Conservation (phyloP, 1,140 invertebrate species). For the Zaprionus lachaisei region DNA sequence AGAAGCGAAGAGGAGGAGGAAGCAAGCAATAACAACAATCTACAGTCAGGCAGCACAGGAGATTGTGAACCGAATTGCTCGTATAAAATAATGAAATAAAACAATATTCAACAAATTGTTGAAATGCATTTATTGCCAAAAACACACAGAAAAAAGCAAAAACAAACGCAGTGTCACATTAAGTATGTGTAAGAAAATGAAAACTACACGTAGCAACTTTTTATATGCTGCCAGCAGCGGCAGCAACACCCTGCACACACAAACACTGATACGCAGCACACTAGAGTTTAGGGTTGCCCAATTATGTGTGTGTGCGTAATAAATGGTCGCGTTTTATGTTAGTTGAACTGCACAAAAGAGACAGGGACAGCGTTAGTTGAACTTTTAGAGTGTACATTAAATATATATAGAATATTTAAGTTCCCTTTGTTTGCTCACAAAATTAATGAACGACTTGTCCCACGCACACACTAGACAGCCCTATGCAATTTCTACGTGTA, state of each 20-base stretch:
- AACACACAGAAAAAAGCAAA: slow-evolving; percentile 18
- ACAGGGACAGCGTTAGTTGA: slow-evolving; percentile 6
- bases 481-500: slow-evolving; percentile 55
- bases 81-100: background rate
- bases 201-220: slow-evolving; percentile 82
- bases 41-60: background rate
- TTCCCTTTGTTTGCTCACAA: slow-evolving; percentile 39
- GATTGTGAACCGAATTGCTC: background rate
- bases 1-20: background rate
- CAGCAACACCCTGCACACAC: slow-evolving; percentile 59
- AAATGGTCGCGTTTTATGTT: slow-evolving; percentile 8
- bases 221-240: slow-evolving; percentile 58
- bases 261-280: slow-evolving; percentile 44
- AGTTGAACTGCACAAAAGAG: slow-evolving; percentile 10
- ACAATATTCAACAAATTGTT: background rate
- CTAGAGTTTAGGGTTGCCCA: slow-evolving; percentile 55
- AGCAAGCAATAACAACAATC: slow-evolving; percentile 24
- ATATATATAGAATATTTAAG: slow-evolving; percentile 7
- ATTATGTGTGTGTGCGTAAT: slow-evolving; percentile 20
- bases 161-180: slow-evolving; percentile 6
- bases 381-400: background rate
- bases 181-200: slow-evolving; percentile 46
- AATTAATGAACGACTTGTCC: slow-evolving; percentile 25
- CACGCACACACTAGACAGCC: slow-evolving; percentile 45
- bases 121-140: slow-evolving; percentile 7